Conservation (phyloP, 2,113 vertebrate species). For the Stercorarius parasiticus region DNA sequence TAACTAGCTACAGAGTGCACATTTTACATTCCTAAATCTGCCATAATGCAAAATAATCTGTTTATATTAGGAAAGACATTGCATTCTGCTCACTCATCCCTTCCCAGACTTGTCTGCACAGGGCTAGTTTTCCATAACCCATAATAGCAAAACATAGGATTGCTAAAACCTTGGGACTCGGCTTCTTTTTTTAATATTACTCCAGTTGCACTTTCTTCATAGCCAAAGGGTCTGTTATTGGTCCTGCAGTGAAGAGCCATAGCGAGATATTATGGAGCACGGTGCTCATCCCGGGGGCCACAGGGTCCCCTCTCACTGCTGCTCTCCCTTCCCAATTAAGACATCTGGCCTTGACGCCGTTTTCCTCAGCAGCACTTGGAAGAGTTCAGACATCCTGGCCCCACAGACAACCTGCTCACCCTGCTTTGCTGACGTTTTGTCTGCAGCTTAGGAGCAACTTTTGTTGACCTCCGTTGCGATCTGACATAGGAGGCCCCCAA, state of each 20-base stretch:
- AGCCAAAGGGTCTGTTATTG: neutral
- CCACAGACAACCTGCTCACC: neutral
- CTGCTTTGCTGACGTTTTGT: neutral
- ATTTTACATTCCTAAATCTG: slow-evolving; percentile 54
- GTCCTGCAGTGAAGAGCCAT: neutral
- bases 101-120: slow-evolving; percentile 52
- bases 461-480: neutral
- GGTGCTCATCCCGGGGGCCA: neutral
- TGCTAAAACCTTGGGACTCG: neutral
- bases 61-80: slow-evolving; percentile 62
- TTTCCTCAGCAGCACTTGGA: neutral
- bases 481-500: neutral
- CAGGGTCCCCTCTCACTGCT: neutral
- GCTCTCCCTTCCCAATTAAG: neutral
- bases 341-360: neutral
- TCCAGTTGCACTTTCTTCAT: neutral
- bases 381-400: neutral
- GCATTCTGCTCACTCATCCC: slow-evolving; percentile 54
- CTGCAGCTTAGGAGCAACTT: neutral
- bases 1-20: slow-evolving; percentile 53
- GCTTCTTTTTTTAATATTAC: neutral
- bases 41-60: slow-evolving; percentile 62
- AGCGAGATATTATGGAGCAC: neutral
- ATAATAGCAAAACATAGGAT: neutral
- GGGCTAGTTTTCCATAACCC: slow-evolving; percentile 15